phyloP scores from a whole-genome alignment of 2,797 vertebrate genomes.

The Emys orbicularis region DNA sequence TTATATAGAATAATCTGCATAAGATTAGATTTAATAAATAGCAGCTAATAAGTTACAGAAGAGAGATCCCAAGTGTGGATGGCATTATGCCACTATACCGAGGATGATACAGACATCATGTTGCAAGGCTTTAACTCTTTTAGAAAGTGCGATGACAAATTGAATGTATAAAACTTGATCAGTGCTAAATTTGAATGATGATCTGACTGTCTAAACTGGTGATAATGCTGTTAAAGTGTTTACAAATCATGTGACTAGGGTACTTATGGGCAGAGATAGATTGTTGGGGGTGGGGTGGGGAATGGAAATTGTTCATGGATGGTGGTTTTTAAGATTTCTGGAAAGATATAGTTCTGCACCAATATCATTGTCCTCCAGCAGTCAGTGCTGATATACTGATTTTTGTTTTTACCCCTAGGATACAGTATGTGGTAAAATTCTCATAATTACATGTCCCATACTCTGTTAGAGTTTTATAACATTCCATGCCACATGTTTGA shows the following conservation, averaged over 20 bases:
- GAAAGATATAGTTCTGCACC: background rate
- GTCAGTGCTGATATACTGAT: fast-evolving
- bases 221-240: background rate
- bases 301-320: background rate
- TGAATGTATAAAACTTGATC: background rate
- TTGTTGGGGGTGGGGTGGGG: background rate
- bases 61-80: fast-evolving
- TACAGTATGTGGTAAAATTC: background rate
- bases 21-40: background rate
- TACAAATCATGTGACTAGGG: fast-evolving
- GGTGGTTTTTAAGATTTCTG: fast-evolving
- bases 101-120: fast-evolving
- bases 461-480: background rate
- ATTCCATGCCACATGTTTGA: fast-evolving
- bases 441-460: fast-evolving
- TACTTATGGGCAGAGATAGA: background rate
- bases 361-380: background rate
- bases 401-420: background rate
- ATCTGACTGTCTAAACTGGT: fast-evolving
- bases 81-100: fast-evolving
- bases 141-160: background rate
- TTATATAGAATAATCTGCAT: background rate
- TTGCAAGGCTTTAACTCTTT: fast-evolving
- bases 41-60: background rate
- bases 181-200: background rate